These are phyloP conservation scores for Leptura quadrifasciata DNA, from an alignment of 2,888 invertebrate species.

Conservation along the genomic window DNA sequence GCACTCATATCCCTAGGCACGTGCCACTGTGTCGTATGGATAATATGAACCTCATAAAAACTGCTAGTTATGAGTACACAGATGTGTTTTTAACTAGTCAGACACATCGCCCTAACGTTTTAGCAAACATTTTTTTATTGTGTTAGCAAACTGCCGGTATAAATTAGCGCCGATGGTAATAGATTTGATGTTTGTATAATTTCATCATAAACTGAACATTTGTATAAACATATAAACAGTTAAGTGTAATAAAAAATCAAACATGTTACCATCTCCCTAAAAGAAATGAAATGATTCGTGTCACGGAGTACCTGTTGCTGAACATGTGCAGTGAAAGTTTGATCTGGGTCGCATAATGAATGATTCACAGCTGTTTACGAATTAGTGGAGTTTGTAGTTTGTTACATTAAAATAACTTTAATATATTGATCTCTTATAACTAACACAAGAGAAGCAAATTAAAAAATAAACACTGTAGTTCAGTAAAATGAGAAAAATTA, in stretches of 20 bases:
- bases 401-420: background rate
- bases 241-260: constrained; percentile 3
- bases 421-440: too few species aligned
- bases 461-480: too few species aligned
- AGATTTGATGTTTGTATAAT: background rate
- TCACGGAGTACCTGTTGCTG: constrained; percentile 46
- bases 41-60: too few species aligned
- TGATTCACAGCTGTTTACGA: background rate
- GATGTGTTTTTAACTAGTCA: too few species aligned
- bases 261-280: background rate
- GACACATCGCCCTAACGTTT: too few species aligned
- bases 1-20: too few species aligned
- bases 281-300: constrained; percentile 35
- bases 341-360: constrained; percentile 44
- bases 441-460: too few species aligned
- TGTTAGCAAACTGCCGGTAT: too few species aligned
- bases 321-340: constrained; percentile 48
- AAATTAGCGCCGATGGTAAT: background rate
- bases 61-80: too few species aligned
- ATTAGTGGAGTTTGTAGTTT: background rate
- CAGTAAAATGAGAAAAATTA: too few species aligned
- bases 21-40: too few species aligned
- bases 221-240: background rate
- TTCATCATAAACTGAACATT: background rate
- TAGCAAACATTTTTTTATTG: too few species aligned